Evolutionary conservation across 1,140 invertebrate species (phyloP).

Genomic region (Bacillus rossius): DNA sequence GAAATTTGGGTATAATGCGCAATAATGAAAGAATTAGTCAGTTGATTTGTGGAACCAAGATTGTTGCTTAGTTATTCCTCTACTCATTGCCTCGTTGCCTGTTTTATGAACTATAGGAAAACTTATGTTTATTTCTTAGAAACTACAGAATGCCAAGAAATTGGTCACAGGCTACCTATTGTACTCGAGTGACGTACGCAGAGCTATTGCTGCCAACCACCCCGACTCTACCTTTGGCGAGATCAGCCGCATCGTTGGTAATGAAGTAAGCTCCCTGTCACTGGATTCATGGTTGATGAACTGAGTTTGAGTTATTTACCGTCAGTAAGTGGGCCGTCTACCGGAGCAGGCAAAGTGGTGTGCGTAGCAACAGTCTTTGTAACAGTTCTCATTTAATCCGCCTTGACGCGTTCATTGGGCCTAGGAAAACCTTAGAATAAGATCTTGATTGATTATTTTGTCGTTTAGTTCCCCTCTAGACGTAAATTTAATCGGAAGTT

Average conservation of each 20-base stretch:
- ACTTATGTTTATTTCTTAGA: conserved; percentile 16
- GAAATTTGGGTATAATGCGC: too few relatives aligned
- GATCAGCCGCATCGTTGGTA: conserved; percentile 94
- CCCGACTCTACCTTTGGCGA: conserved; percentile 95
- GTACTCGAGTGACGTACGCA: conserved; percentile 93
- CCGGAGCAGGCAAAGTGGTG: too few relatives aligned
- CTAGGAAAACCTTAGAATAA: too few relatives aligned
- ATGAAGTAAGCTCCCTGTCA: conserved; percentile 57
- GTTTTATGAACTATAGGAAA: background rate
- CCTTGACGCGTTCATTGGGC: too few relatives aligned
- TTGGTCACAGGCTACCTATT: conserved; percentile 97
- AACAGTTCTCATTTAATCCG: too few relatives aligned
- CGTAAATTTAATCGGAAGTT: too few relatives aligned
- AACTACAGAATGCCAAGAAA: conserved; percentile 57
- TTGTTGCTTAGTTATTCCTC: conserved; percentile 7
- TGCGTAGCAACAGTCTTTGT: too few relatives aligned
- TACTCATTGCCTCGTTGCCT: background rate
- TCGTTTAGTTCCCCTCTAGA: too few relatives aligned
- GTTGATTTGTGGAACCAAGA: background rate
- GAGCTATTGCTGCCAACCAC: conserved; percentile 83
- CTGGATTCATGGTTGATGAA: background rate
- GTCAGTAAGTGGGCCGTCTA: too few relatives aligned
- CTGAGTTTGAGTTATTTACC: too few relatives aligned
- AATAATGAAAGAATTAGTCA: background rate
- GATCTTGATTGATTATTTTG: too few relatives aligned